Conservation (phyloP, 2,113 vertebrate species). For the Zosterops japonicus region DNA sequence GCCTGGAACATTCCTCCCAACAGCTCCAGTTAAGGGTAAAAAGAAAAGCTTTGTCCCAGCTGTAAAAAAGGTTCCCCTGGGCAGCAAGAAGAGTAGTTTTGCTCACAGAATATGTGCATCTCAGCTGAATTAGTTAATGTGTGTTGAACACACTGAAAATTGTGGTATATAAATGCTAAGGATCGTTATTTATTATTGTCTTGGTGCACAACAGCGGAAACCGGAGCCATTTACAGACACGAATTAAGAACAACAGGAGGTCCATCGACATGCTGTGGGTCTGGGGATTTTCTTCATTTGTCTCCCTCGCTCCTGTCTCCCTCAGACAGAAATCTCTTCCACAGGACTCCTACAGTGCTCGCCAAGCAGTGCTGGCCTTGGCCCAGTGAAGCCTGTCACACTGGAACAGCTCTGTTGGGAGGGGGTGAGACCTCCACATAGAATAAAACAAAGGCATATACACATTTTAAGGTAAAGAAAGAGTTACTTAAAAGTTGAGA, state of each 20-base stretch:
- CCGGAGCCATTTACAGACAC: conserved; percentile 12
- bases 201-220: conserved; percentile 30
- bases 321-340: not conserved
- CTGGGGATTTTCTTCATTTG: conserved; percentile 34
- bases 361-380: not conserved
- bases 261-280: conserved; percentile 2
- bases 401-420: not conserved
- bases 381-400: not conserved
- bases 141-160: conserved; percentile 9
- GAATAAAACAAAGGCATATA: not conserved
- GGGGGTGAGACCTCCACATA: not conserved
- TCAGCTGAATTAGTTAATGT: conserved; percentile 32
- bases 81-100: conserved; percentile 8
- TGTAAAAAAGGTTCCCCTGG: not conserved
- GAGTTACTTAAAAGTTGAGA: not conserved
- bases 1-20: not conserved
- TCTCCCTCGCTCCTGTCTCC: not conserved
- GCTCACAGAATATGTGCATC: conserved; percentile 16
- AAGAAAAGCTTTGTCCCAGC: not conserved
- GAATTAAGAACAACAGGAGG: conserved; percentile 48
- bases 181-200: conserved; percentile 49
- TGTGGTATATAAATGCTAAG: conserved; percentile 7
- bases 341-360: not conserved
- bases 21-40: not conserved
- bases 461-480: not conserved